Evolutionary conservation across 2,888 invertebrate genomes (phyloP).

Genomic region (Idaea biselata): DNA sequence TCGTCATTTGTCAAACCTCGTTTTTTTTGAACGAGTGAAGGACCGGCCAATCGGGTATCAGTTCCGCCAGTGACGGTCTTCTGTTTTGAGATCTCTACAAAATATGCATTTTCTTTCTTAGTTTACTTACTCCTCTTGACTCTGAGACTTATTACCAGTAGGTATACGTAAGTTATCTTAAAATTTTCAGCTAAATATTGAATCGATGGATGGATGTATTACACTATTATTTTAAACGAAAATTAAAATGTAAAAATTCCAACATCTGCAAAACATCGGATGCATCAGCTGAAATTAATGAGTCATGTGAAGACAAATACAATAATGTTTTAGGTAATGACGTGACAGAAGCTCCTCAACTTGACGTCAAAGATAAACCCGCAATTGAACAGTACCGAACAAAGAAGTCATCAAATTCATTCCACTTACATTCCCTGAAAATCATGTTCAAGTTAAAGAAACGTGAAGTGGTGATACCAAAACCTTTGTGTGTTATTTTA

Average conservation of each 20-base stretch:
- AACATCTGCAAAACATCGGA: constrained; percentile 73
- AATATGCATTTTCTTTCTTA: constrained; percentile 68
- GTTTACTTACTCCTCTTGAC: constrained; percentile 22
- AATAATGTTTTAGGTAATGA: constrained; percentile 56
- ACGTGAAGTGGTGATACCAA: constrained; percentile 75
- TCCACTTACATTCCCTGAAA: constrained; percentile 77
- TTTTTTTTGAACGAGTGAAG: constrained; percentile 90
- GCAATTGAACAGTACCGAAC: constrained; percentile 61
- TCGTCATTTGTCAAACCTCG: constrained; percentile 87
- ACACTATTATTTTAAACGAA: constrained; percentile 9
- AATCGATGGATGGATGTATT: background rate
- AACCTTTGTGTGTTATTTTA: constrained; percentile 68
- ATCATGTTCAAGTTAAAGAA: constrained; percentile 63
- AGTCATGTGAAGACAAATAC: constrained; percentile 53
- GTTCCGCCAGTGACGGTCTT: constrained; percentile 94
- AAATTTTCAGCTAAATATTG: background rate
- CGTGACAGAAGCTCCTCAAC: constrained; percentile 76
- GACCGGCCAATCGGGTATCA: constrained; percentile 98
- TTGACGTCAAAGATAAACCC: constrained; percentile 70
- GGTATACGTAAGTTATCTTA: background rate
- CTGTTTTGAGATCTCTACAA: constrained; percentile 81
- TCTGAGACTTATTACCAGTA: background rate
- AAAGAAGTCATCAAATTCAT: constrained; percentile 73
- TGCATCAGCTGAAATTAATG: constrained; percentile 75
- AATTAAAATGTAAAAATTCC: constrained; percentile 55